Percentiles rank a stretch among this genome's conserved stretches.
phyloP scores from a whole-genome alignment of 92 coral and sea anemone species.

The Siderastrea siderea region DNA sequence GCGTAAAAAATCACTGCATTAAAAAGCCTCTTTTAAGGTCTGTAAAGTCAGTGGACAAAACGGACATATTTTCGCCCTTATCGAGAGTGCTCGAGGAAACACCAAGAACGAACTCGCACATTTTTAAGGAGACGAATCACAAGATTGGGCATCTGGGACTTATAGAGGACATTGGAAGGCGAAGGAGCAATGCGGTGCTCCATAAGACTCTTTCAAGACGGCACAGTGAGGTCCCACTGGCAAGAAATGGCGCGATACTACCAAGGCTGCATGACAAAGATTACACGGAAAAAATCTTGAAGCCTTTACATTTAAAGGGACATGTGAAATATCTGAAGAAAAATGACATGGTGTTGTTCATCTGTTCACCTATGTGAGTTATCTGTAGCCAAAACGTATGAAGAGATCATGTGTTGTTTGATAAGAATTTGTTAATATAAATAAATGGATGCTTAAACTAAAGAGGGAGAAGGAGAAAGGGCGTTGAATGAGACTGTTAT shows the following conservation, averaged over 20 bases:
- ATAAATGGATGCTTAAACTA: too few species aligned
- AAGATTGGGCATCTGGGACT: neutral
- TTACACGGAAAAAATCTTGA: conserved; percentile 21
- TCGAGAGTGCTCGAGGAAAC: conserved; percentile 5
- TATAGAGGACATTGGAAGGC: conserved; percentile 12
- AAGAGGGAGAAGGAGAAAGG: too few species aligned
- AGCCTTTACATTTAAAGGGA: conserved; percentile 79
- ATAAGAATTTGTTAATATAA: too few species aligned
- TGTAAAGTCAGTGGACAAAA: conserved; percentile 14
- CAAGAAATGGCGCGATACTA: conserved; percentile 7
- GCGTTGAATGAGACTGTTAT: too few species aligned
- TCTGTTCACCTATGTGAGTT: conserved; percentile 91
- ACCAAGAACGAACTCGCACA: neutral
- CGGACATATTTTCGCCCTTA: neutral
- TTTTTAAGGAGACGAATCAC: neutral
- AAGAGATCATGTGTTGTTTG: too few species aligned
- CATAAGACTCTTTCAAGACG: conserved; percentile 3
- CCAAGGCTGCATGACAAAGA: conserved; percentile 18
- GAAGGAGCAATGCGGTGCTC: neutral
- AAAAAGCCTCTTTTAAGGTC: conserved; percentile 18
- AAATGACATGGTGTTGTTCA: conserved; percentile 75
- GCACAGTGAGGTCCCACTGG: conserved; percentile 8
- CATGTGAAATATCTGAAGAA: conserved; percentile 77
- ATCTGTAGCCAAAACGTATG: neutral
- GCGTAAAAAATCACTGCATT: conserved; percentile 7